These are phyloP conservation scores for Anthrax anthrax DNA, from an alignment of 2,888 invertebrate species.

Conservation along the genomic window DNA sequence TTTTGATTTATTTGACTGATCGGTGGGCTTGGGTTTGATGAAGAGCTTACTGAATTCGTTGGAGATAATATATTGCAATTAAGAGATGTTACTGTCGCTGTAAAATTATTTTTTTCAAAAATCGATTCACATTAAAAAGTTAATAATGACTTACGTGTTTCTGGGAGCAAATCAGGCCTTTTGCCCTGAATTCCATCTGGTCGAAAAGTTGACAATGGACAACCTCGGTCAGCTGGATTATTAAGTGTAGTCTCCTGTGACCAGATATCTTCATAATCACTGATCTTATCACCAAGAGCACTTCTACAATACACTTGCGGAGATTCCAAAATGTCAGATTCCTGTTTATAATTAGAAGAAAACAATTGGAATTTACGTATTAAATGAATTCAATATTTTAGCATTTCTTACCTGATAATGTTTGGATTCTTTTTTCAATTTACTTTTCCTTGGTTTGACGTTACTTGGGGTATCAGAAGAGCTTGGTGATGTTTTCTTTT, in stretches of 20 bases:
- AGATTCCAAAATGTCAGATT: conserved; percentile 72
- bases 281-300: conserved; percentile 78
- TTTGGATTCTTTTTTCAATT: conserved; percentile 47
- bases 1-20: conserved; percentile 6
- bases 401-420: conserved; percentile 58
- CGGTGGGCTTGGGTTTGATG: conserved; percentile 19
- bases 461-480: conserved; percentile 33
- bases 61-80: conserved; percentile 38
- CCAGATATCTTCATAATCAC: conserved; percentile 94
- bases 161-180: conserved; percentile 46
- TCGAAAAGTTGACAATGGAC: conserved; percentile 35
- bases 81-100: conserved; percentile 43
- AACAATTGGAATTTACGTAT: background rate
- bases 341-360: conserved; percentile 27
- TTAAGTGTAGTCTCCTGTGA: conserved; percentile 40
- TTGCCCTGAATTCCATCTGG: conserved; percentile 25
- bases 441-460: conserved; percentile 39
- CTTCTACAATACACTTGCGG: conserved; percentile 71
- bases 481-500: conserved; percentile 33
- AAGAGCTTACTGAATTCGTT: conserved; percentile 25
- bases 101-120: background rate
- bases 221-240: conserved; percentile 40
- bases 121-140: background rate
- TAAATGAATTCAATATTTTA: no score
- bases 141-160: conserved; percentile 35